Evolutionary conservation across 2,113 vertebrate species (phyloP).

Genomic region (Corynorhinus townsendii): DNA sequence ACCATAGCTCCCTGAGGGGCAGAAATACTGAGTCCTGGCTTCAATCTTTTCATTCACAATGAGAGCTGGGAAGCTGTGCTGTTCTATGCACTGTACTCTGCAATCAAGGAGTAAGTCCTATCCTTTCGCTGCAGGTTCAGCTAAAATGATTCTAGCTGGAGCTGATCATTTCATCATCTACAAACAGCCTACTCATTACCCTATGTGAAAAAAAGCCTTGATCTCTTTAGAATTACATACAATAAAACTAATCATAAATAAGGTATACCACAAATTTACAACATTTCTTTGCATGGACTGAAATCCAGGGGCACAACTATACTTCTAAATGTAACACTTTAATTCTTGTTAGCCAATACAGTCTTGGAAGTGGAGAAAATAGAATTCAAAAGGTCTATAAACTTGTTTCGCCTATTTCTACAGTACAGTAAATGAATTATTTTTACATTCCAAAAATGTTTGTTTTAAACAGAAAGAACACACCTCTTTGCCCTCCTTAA

Average conservation of each 20-base stretch:
- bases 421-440: not conserved
- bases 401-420: not conserved
- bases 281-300: not conserved
- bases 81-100: not conserved
- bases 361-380: not conserved
- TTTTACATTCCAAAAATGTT: not conserved
- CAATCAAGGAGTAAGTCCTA: not conserved
- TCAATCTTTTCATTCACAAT: not conserved
- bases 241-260: not conserved
- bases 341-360: not conserved
- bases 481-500: conserved; percentile 94
- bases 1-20: not conserved
- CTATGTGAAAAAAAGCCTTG: not conserved
- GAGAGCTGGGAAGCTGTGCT: not conserved
- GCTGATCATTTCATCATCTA: not conserved
- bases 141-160: not conserved
- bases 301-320: not conserved
- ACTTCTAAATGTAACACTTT: not conserved
- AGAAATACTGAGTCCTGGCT: not conserved
- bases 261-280: not conserved
- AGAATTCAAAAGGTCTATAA: not conserved
- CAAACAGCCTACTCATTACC: not conserved
- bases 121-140: not conserved
- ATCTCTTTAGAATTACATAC: not conserved
- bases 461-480: conserved; percentile 64